These are phyloP conservation scores for Notiomystis cincta DNA, from an alignment of 2,113 vertebrate species.

Conservation along the genomic window DNA sequence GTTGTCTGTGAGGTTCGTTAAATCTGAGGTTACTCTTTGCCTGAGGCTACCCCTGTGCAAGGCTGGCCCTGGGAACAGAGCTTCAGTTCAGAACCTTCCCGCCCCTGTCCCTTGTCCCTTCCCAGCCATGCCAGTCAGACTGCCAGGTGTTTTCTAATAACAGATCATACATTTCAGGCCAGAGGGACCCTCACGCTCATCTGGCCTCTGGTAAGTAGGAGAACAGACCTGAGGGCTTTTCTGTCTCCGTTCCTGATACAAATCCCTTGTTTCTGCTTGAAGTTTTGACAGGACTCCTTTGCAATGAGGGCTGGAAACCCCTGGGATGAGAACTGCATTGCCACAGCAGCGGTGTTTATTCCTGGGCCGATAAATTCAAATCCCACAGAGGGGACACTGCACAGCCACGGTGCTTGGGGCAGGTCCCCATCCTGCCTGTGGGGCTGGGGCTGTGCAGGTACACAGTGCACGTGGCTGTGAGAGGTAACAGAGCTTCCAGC, in stretches of 20 bases:
- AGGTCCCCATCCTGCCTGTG: neutral
- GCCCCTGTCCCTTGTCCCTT: neutral
- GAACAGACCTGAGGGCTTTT: constrained; percentile 54
- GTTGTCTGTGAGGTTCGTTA: neutral
- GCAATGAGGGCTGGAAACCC: neutral
- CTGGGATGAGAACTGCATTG: neutral
- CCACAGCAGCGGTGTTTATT: neutral
- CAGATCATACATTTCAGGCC: constrained; percentile 27
- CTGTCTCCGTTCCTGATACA: neutral
- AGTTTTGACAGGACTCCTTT: neutral
- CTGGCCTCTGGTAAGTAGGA: constrained; percentile 19
- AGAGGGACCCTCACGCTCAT: neutral
- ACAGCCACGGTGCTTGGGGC: neutral
- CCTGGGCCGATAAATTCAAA: neutral
- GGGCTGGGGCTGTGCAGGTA: neutral
- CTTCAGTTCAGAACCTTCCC: neutral
- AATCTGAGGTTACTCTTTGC: neutral
- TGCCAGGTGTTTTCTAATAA: constrained; percentile 31
- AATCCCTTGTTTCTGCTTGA: neutral
- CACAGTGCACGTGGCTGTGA: neutral
- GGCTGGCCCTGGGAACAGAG: neutral
- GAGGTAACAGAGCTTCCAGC: neutral
- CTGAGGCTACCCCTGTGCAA: neutral
- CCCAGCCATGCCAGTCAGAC: neutral
- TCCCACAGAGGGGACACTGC: neutral